Evolutionary conservation across 2,797 vertebrate species (phyloP).

Genomic region (Pampus argenteus): DNA sequence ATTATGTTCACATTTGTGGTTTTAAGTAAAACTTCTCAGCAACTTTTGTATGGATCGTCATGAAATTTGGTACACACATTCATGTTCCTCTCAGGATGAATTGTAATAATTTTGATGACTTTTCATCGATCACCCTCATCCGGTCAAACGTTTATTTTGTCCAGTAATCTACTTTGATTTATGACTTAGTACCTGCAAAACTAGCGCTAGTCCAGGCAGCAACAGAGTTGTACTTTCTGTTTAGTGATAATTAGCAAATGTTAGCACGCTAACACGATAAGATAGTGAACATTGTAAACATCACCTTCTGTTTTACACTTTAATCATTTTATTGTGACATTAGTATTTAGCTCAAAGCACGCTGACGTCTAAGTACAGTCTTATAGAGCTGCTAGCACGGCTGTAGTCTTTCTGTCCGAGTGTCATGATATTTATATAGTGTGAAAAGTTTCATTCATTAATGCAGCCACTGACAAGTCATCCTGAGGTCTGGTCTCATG

Average conservation of each 20-base stretch:
- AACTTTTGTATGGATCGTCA: too few species aligned
- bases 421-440: slow-evolving; percentile 30
- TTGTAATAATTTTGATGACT: not conserved
- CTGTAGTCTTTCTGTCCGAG: slow-evolving; percentile 2
- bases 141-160: not conserved
- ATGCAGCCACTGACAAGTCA: slow-evolving; percentile 32
- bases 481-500: slow-evolving; percentile 53
- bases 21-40: too few species aligned
- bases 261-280: not conserved
- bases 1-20: too few species aligned
- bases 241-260: not conserved
- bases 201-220: too few species aligned
- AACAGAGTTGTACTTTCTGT: not conserved
- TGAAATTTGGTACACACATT: not conserved
- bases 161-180: not conserved
- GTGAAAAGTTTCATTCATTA: slow-evolving; percentile 40
- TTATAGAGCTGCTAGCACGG: not conserved
- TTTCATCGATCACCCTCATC: too few species aligned
- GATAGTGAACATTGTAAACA: too few species aligned
- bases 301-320: not conserved
- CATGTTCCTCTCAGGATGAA: too few species aligned
- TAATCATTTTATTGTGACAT: not conserved
- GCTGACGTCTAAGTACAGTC: too few species aligned
- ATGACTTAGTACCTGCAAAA: too few species aligned
- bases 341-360: not conserved